phyloP scores from a whole-genome alignment of 1,140 invertebrate species.

The Atta colombica region DNA sequence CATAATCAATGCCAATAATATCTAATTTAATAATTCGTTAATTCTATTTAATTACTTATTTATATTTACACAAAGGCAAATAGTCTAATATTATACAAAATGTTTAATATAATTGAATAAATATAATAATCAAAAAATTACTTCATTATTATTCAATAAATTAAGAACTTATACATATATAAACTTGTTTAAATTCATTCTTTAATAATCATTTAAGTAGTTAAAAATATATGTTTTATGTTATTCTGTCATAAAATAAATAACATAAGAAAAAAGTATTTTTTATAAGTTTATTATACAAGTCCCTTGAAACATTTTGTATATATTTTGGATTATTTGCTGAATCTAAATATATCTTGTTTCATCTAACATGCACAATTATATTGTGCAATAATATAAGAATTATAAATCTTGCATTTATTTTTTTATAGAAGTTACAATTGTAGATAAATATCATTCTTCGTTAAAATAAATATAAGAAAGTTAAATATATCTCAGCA shows the following conservation, averaged over 20 bases:
- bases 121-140: not conserved
- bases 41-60: slow-evolving; percentile 54
- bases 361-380: slow-evolving; percentile 52
- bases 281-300: slow-evolving; percentile 22
- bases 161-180: not conserved
- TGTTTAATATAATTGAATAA: slow-evolving; percentile 14
- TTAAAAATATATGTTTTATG: not conserved
- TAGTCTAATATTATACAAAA: slow-evolving; percentile 62
- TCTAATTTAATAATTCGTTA: slow-evolving; percentile 47
- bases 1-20: slow-evolving; percentile 47
- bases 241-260: not conserved
- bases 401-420: slow-evolving; percentile 47
- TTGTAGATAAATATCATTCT: slow-evolving; percentile 51
- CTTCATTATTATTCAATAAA: not conserved
- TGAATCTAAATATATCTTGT: slow-evolving; percentile 7
- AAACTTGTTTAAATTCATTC: not conserved
- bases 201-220: not conserved
- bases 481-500: slow-evolving; percentile 48
- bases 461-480: slow-evolving; percentile 52
- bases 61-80: slow-evolving; percentile 44
- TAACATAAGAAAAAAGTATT: not conserved
- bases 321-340: slow-evolving; percentile 31
- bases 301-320: slow-evolving; percentile 7
- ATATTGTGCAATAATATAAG: slow-evolving; percentile 33
- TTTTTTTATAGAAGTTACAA: slow-evolving; percentile 49